phyloP scores from a whole-genome alignment of 2,888 invertebrate genomes.

The Nebria brevicollis region DNA sequence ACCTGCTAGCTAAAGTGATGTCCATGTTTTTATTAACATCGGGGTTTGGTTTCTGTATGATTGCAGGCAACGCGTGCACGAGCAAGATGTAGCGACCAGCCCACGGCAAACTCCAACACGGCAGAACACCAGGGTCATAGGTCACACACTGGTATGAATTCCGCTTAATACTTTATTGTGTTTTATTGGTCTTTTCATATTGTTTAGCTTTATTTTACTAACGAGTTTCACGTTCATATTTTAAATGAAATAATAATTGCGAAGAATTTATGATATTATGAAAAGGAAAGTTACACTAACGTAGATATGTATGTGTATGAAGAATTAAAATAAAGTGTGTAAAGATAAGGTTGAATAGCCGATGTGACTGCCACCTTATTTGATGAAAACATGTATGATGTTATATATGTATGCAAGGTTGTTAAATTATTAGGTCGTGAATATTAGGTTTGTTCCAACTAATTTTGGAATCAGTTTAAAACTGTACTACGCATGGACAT shows the following conservation, averaged over 20 bases:
- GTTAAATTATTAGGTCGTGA: no score
- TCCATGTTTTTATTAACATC: neutral
- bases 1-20: slow-evolving; percentile 6
- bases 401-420: no score
- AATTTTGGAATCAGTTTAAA: no score
- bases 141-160: slow-evolving; percentile 22
- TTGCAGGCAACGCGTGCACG: neutral
- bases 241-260: neutral
- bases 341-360: no score
- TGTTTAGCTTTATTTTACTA: neutral
- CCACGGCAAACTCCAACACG: slow-evolving; percentile 3
- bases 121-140: neutral
- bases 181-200: neutral
- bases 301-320: no score
- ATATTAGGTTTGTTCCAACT: no score
- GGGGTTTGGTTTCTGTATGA: neutral
- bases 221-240: neutral
- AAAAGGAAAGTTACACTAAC: no score
- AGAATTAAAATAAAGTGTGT: no score
- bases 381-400: no score
- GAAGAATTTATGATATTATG: no score
- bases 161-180: neutral
- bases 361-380: no score
- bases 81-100: neutral
- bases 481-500: no score